phyloP scores from a whole-genome alignment of 2,888 invertebrate genomes.

The Archips crataeganus region DNA sequence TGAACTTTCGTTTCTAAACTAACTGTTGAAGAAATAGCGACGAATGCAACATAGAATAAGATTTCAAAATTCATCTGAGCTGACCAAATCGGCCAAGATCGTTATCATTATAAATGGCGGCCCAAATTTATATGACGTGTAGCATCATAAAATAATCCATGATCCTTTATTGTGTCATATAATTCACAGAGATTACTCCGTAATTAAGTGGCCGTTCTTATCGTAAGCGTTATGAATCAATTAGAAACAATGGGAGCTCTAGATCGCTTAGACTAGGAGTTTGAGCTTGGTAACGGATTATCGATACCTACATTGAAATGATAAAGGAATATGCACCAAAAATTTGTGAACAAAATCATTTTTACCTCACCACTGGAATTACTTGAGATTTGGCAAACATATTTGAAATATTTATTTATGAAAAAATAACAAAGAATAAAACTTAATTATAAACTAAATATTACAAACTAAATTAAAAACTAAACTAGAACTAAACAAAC shows the following conservation, averaged over 20 bases:
- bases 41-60: background rate
- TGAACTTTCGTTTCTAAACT: no score
- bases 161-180: constrained; percentile 18
- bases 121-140: constrained; percentile 16
- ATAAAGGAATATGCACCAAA: no score
- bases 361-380: no score
- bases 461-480: no score
- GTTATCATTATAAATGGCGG: constrained; percentile 20
- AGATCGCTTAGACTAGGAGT: background rate
- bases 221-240: constrained; percentile 68
- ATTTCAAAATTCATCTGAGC: background rate
- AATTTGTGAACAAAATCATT: no score
- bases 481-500: no score
- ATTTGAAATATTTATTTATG: no score
- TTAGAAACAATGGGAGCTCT: constrained; percentile 52
- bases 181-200: constrained; percentile 22
- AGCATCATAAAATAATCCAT: constrained; percentile 25
- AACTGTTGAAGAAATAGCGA: background rate
- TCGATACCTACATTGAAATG: background rate
- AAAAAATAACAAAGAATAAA: no score
- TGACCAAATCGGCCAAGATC: constrained; percentile 9
- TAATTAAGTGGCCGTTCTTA: constrained; percentile 49
- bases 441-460: no score
- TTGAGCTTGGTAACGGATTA: no score
- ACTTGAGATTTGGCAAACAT: no score